Conservation (phyloP, 2,888 invertebrate species). For the Arrhopalites spinosus region DNA sequence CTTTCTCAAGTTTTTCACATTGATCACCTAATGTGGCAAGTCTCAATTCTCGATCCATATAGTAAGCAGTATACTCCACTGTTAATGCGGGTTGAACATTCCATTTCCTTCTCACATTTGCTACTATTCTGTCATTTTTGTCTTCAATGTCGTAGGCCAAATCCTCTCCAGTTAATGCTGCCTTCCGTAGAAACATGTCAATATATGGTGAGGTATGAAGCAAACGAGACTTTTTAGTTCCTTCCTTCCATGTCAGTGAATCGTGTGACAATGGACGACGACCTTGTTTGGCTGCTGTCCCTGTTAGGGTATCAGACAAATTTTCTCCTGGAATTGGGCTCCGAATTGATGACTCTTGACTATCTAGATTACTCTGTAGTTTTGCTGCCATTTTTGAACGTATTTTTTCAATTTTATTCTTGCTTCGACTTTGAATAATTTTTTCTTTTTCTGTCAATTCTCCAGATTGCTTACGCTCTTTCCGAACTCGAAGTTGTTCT, state of each 20-base stretch:
- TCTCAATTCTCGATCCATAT: constrained; percentile 83
- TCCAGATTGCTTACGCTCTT: constrained; percentile 42
- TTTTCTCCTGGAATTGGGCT: neutral
- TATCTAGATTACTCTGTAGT: constrained; percentile 21
- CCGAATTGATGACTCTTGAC: neutral
- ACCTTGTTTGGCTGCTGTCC: neutral
- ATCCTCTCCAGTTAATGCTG: constrained; percentile 88
- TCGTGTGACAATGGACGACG: neutral
- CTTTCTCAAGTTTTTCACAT: constrained; percentile 68
- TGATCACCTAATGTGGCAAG: constrained; percentile 78
- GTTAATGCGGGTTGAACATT: constrained; percentile 92
- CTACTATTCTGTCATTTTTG: constrained; percentile 77
- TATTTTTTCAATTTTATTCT: constrained; percentile 81
- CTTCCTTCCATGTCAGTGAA: constrained; percentile 22
- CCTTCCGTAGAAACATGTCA: constrained; percentile 78
- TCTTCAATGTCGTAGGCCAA: constrained; percentile 80
- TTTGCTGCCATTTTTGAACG: constrained; percentile 66
- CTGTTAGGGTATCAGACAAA: neutral
- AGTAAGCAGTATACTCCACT: constrained; percentile 93
- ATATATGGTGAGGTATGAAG: constrained; percentile 89
- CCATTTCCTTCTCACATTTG: constrained; percentile 90
- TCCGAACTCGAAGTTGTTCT: constrained; percentile 51
- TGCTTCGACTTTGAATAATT: constrained; percentile 64
- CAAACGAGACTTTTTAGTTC: constrained; percentile 84
- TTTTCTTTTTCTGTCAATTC: constrained; percentile 44